phyloP scores from a whole-genome alignment of 2,888 invertebrate genomes.

The Pyrrhosoma nymphula region DNA sequence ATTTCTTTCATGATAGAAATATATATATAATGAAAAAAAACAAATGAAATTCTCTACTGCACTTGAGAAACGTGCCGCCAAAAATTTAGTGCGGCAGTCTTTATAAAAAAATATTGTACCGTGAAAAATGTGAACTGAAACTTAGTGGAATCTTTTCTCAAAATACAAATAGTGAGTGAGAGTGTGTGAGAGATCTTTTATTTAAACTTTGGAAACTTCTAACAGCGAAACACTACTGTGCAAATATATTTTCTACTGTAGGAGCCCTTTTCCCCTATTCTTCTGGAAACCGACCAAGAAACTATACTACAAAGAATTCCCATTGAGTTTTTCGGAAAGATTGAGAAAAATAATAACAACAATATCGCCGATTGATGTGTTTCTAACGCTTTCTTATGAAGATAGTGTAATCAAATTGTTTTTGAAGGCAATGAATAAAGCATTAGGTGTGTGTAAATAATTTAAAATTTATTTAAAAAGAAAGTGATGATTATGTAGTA shows the following conservation, averaged over 20 bases:
- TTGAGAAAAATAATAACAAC: conserved; percentile 2
- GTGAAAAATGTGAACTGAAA: conserved; percentile 44
- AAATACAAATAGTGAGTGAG: conserved; percentile 24
- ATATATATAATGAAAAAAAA: background rate
- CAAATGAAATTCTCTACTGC: background rate
- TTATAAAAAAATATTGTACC: conserved; percentile 9
- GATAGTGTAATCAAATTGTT: conserved; percentile 44
- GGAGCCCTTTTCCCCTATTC: background rate
- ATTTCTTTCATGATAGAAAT: conserved; percentile 58
- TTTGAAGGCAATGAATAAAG: conserved; percentile 10
- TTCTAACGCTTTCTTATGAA: conserved; percentile 63
- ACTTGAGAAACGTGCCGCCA: conserved; percentile 19
- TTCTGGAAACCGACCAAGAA: conserved; percentile 4
- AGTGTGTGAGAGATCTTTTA: conserved; percentile 15
- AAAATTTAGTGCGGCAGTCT: conserved; percentile 21
- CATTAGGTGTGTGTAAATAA: conserved; percentile 60
- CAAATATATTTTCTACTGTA: conserved; percentile 65
- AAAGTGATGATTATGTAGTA: conserved; percentile 53
- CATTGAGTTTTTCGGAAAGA: background rate
- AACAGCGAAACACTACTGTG: background rate
- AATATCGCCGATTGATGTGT: conserved; percentile 62
- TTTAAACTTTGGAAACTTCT: conserved; percentile 19
- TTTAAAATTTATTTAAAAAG: conserved; percentile 47
- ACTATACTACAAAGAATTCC: background rate
- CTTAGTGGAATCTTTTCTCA: background rate